These are phyloP conservation scores for Reticulitermes speratus DNA, from an alignment of 1,140 invertebrate species.

Conservation along the genomic window DNA sequence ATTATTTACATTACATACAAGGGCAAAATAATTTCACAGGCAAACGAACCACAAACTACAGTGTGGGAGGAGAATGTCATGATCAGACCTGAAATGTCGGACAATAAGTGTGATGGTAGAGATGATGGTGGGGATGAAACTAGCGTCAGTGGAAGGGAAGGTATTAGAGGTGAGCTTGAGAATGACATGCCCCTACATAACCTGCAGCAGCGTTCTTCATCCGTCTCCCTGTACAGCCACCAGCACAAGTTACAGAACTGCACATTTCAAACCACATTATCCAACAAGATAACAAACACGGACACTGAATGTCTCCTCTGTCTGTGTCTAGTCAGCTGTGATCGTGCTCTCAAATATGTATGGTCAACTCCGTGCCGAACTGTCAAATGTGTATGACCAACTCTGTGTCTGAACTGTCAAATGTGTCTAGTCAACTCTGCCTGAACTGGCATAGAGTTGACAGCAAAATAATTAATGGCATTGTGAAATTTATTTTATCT, in stretches of 20 bases:
- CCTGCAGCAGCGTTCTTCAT: conserved; percentile 5
- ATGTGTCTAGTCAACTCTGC: no score
- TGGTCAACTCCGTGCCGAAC: no score
- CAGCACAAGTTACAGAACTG: not conserved
- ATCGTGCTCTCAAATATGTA: no score
- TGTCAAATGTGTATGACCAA: no score
- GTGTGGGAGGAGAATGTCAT: not conserved
- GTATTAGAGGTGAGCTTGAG: not conserved
- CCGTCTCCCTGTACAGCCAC: not conserved
- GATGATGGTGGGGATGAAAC: not conserved
- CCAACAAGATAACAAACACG: no score
- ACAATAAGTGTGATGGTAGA: not conserved
- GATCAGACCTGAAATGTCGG: not conserved
- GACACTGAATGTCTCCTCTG: no score
- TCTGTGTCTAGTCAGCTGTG: no score
- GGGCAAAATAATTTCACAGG: not conserved
- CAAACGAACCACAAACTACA: not conserved
- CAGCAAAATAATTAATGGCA: no score
- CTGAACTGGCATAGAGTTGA: no score
- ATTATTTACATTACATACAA: not conserved
- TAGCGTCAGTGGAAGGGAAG: not conserved
- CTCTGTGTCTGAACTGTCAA: no score
- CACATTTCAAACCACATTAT: not conserved
- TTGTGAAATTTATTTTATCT: no score
- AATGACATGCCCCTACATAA: conserved; percentile 10